Percentiles rank a stretch among this genome's conserved stretches.
phyloP scores from a whole-genome alignment of 2,797 vertebrate genomes.

The Heteromormyrus szaboi region DNA sequence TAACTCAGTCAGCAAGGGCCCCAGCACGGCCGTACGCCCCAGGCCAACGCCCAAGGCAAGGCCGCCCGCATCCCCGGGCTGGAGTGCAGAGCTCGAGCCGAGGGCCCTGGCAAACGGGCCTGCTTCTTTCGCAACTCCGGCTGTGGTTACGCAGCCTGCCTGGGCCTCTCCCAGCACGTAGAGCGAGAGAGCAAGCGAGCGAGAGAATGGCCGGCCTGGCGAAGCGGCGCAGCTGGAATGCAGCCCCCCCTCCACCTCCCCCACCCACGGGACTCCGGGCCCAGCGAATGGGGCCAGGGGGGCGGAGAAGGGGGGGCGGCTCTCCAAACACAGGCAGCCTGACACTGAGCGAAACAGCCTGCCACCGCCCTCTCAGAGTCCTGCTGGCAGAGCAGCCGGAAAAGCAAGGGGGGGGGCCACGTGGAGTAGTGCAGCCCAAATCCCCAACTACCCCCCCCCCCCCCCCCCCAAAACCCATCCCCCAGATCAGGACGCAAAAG shows the following conservation, averaged over 20 bases:
- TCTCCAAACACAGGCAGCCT: constrained; percentile 12
- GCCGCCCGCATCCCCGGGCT: constrained; percentile 54
- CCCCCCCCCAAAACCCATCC: background rate
- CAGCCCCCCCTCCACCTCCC: constrained; percentile 29
- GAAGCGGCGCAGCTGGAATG: constrained; percentile 68
- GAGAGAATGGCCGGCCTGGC: constrained; percentile 63
- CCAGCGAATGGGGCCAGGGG: constrained; percentile 46
- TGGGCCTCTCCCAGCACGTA: constrained; percentile 20
- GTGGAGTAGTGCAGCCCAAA: background rate
- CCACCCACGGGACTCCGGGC: constrained; percentile 48
- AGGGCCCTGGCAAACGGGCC: constrained; percentile 18
- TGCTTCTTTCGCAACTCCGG: constrained; percentile 35
- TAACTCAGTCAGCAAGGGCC: constrained; percentile 16
- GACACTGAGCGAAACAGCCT: background rate
- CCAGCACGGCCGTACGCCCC: constrained; percentile 5
- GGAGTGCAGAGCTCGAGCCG: constrained; percentile 40
- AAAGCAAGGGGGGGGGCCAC: background rate
- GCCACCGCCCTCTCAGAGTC: background rate
- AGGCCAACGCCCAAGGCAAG: constrained; percentile 36
- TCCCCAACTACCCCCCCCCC: background rate
- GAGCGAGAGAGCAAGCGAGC: constrained; percentile 32
- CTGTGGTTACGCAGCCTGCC: constrained; percentile 19
- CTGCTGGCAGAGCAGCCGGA: background rate
- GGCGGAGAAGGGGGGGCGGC: background rate
- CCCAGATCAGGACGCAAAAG: background rate